Base-by-base conservation (phyloP, 2,797 vertebrate genomes). In the Cercopithecus petaurista region DNA sequence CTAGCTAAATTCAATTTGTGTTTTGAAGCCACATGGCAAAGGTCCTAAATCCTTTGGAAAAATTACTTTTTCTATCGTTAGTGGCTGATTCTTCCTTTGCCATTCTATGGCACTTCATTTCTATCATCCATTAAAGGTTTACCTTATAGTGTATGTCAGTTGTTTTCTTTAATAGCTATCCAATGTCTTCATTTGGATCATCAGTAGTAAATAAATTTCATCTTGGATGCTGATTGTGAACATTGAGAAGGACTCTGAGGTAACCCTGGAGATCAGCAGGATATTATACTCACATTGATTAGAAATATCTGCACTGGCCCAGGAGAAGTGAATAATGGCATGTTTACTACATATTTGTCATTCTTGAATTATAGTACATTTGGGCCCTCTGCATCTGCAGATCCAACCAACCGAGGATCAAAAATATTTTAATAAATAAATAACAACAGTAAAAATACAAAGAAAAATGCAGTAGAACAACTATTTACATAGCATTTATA, bases 191-290 rank as follows among this genome's bases (percentile, higher is more conserved):
- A n/a, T 75, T 80, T 93, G 67, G 15, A 70, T 88, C 30, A 72
- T 90, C 46, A 55, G 4, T 70, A n/a, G n/a, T 59, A 94, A 72
- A 59, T 90, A 87, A 24, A 7, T 67, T 83, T 67, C 12, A 80
- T 90, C 9, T n/a, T 7, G 14, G 7, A 22, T 50, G 13, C 17
- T 88, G 90, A 80, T 93, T 96, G 95, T n/a, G 85, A 36, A 57
- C 72, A 77, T 30, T 67, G 15, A 93, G 76, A 76, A 88, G 55
- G 61, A 92, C 81, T 96, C 81, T 43, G n/a, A 94, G 39, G 73
- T 94, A 52, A 90, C 7, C 13, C 46, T 96, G 61, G 11, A 50
- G 14, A 30, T 90, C 41, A 73, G 41, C 30, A 79, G 28, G 24
- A 43, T 88, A 50, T 33, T 75, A 4, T 93, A 79, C 28, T 91